phyloP scores from a whole-genome alignment of 2,888 invertebrate genomes.

The Epiblema foenella region DNA sequence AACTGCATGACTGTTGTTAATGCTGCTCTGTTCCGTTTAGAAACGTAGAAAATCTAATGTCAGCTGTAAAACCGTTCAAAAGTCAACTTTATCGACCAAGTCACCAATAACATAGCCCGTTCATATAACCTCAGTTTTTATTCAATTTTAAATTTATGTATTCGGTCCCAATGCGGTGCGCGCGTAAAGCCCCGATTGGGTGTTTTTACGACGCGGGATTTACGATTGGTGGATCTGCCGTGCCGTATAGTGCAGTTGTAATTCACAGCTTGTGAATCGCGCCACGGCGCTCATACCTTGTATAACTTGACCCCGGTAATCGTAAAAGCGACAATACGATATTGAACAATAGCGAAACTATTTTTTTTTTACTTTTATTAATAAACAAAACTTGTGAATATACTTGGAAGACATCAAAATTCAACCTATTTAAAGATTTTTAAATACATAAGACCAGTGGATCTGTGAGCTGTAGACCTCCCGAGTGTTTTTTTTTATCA shows the following conservation, averaged over 20 bases:
- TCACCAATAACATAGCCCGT: constrained; percentile 17
- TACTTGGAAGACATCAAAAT: no score
- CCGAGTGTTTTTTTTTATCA: no score
- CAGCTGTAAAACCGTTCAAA: neutral
- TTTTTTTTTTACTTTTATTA: no score
- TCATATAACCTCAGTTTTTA: constrained; percentile 38
- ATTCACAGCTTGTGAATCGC: neutral
- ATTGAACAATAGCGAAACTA: no score
- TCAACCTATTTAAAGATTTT: no score
- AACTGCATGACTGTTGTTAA: no score
- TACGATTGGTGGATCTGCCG: constrained; percentile 40
- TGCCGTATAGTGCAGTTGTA: constrained; percentile 21
- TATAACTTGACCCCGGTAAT: no score
- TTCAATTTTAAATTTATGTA: constrained; percentile 44
- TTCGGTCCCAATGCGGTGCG: constrained; percentile 41
- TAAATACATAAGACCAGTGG: no score
- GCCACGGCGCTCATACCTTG: neutral
- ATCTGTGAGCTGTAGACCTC: no score
- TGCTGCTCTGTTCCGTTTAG: no score
- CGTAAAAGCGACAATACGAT: neutral
- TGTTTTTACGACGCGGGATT: constrained; percentile 41
- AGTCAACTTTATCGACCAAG: neutral
- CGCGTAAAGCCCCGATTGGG: constrained; percentile 38
- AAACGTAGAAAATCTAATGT: neutral
- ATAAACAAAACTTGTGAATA: no score